A percentile compares a stretch with the other conserved stretches of the same genome.
These are phyloP conservation scores for Grus americana DNA, from an alignment of 2,113 vertebrate species.

Conservation along the genomic window DNA sequence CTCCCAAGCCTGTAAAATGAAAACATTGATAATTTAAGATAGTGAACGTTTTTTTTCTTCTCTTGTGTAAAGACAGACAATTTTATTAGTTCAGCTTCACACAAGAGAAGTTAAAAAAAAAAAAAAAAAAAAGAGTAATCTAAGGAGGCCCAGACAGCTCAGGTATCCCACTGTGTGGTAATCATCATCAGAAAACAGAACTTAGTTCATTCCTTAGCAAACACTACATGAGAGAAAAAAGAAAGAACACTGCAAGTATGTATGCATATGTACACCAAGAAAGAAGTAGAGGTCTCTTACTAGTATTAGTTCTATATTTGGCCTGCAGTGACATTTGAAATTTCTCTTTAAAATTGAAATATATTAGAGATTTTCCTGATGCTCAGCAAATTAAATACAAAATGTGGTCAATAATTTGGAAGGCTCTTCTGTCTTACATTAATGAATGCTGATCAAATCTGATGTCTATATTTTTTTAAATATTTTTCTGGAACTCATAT, in stretches of 20 bases:
- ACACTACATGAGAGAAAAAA: neutral
- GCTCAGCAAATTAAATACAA: neutral
- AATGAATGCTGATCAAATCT: neutral
- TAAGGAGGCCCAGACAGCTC: neutral
- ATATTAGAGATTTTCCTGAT: neutral
- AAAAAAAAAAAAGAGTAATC: neutral
- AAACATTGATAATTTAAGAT: neutral
- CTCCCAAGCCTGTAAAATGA: neutral
- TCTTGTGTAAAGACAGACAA: neutral
- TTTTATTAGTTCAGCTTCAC: neutral
- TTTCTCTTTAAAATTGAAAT: neutral
- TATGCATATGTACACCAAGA: neutral
- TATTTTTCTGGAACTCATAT: neutral
- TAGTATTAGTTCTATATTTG: neutral
- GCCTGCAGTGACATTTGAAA: neutral
- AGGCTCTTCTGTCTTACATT: neutral
- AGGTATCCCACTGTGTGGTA: neutral
- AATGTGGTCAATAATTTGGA: neutral
- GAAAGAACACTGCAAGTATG: neutral
- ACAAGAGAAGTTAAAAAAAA: neutral
- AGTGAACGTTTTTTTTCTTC: neutral
- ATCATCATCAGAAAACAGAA: neutral
- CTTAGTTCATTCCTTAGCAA: neutral
- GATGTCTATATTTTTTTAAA: neutral
- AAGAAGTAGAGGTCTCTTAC: neutral